phyloP scores from a whole-genome alignment of 2,888 invertebrate species.

The Acleris cristana region DNA sequence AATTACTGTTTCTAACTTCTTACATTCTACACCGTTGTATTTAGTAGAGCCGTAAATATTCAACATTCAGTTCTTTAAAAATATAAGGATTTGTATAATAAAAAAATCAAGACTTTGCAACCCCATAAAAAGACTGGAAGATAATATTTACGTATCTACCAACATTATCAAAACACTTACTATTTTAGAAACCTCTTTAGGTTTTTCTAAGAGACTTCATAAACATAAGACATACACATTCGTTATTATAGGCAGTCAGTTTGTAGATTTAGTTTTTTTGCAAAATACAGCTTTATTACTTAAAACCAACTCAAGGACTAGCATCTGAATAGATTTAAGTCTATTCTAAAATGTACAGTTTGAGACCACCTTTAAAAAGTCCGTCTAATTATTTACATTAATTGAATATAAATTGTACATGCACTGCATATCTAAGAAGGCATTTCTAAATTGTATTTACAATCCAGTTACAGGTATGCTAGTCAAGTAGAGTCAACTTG shows the following conservation, averaged over 20 bases:
- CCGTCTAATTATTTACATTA: constrained; percentile 57
- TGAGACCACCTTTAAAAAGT: constrained; percentile 22
- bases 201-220: neutral
- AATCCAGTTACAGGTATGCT: constrained; percentile 9
- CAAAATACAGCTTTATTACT: constrained; percentile 12
- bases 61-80: neutral
- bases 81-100: neutral
- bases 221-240: constrained; percentile 1
- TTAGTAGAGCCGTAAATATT: constrained; percentile 4
- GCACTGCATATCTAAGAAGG: constrained; percentile 68
- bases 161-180: neutral
- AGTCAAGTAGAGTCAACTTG: constrained; percentile 1
- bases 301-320: constrained; percentile 11
- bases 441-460: constrained; percentile 69
- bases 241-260: constrained; percentile 22
- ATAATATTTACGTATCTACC: neutral
- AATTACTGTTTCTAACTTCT: constrained; percentile 11
- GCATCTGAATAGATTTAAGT: neutral
- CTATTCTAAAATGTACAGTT: constrained; percentile 11
- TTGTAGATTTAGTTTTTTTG: constrained; percentile 6
- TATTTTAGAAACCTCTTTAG: neutral
- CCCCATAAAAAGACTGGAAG: neutral
- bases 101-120: neutral
- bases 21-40: constrained; percentile 8
- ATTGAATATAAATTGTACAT: constrained; percentile 44